Conservation (phyloP, 2,113 vertebrate species). For the Camelus bactrianus region DNA sequence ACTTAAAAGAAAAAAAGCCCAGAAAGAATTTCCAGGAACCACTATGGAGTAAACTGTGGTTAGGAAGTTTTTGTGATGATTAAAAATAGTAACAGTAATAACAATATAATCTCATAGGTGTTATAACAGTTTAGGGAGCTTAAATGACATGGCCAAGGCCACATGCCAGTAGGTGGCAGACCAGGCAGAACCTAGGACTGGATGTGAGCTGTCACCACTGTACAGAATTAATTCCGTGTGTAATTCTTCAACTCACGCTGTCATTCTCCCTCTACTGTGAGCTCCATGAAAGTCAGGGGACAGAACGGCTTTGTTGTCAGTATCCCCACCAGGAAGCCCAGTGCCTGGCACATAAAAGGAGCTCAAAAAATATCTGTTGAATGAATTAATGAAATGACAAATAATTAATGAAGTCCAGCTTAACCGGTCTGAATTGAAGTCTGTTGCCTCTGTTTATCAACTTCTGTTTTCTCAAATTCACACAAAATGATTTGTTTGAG, state of each 20-base stretch:
- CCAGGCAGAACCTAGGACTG: neutral
- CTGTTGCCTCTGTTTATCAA: neutral
- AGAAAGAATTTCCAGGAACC: neutral
- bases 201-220: neutral
- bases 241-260: neutral
- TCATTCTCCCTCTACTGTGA: neutral
- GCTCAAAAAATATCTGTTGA: neutral
- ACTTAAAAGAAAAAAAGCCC: neutral
- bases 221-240: neutral
- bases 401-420: neutral
- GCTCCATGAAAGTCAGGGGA: neutral
- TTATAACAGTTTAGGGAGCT: neutral
- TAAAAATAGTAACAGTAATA: neutral
- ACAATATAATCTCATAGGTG: neutral
- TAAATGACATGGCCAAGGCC: neutral
- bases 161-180: neutral
- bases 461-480: neutral
- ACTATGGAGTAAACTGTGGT: neutral
- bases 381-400: neutral
- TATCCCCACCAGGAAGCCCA: neutral
- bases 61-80: neutral
- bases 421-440: neutral
- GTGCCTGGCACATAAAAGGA: neutral
- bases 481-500: neutral
- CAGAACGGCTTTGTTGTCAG: neutral